Evolutionary conservation across 2,113 vertebrate genomes (phyloP).

Genomic region (Panthera uncia): DNA sequence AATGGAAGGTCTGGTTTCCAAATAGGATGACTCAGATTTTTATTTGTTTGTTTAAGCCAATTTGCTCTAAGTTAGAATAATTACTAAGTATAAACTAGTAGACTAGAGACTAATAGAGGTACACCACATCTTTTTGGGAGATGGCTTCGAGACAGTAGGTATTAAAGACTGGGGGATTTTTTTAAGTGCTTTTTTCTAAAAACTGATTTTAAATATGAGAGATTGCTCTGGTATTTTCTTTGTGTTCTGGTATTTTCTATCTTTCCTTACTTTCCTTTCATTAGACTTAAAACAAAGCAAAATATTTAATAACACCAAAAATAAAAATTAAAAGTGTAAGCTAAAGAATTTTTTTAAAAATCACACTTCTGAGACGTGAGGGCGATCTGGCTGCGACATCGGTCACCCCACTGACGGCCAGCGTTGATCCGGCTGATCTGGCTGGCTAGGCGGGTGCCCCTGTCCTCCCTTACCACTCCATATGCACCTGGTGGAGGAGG

Average conservation of each 20-base stretch:
- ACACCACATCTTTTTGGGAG: not conserved
- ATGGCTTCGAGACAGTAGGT: not conserved
- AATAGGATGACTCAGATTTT: not conserved
- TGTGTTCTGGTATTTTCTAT: not conserved
- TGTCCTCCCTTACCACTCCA: too few species aligned
- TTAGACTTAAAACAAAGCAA: constrained; percentile 7
- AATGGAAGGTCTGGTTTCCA: not conserved
- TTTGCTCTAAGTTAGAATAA: constrained; percentile 9
- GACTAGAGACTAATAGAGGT: not conserved
- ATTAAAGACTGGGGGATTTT: not conserved
- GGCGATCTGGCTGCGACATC: not conserved
- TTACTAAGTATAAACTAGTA: not conserved
- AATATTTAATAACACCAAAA: constrained; percentile 20
- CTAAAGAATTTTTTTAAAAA: not conserved
- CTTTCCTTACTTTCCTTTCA: not conserved
- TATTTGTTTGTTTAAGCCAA: constrained; percentile 2
- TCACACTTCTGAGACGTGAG: not conserved
- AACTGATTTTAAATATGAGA: not conserved
- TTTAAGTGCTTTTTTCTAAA: not conserved
- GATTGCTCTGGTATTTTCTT: not conserved
- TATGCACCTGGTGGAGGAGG: too few species aligned
- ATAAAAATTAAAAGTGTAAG: not conserved
- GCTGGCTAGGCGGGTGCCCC: not conserved
- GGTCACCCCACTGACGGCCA: not conserved
- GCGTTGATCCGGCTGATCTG: not conserved